Evolutionary conservation across 2,888 invertebrate genomes (phyloP), one percentile per base, ranked within the genome.

Genomic region (Microchrysa polita): DNA sequence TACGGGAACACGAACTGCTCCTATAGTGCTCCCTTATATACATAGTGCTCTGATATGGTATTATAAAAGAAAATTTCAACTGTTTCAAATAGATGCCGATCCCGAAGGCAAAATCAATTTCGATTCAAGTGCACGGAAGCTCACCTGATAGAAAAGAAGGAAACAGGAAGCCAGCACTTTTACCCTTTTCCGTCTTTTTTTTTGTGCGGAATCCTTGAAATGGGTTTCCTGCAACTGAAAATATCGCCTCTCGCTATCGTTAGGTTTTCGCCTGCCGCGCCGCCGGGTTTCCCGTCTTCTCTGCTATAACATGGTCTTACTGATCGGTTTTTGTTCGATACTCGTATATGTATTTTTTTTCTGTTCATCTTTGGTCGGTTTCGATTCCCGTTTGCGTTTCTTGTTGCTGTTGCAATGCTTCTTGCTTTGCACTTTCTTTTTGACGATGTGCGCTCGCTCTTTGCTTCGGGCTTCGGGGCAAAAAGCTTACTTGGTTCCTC

Each of bases 61-160:
- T n/a, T n/a, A n/a, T 34, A 1, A 9, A 60, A 60, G 34, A 16
- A 60, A 34, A 60, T 52, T 55, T 57, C 20, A 55, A 27, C 69
- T 57, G 27, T 52, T 69, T 69, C 23, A 20, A 55, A 71, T 65
- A 61, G 72, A 57, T 72, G 48, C 48, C n/a, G 20, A 23, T 65
- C 65, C 72, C 52, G 42, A 57, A 55, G 59, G 74, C 71, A 72
- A 74, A 74, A 72, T 72, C 74, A 72, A 74, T 74, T 74, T 72
- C 74, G 65, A 63, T 74, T 74, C 67, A 72, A 74, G 71, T 72
- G 74, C 74, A 67, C 71, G 72, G 74, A 74, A 74, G 72, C 63
- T 74, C 74, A 74, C 74, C 74, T 72, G 74, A 55, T 53, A 72
- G 74, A 65, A 57, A 74, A 65, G 61, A 55, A 74, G 74, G 74